These are phyloP conservation scores for Diadophis punctatus DNA, from an alignment of 2,113 vertebrate species.

Conservation along the genomic window DNA sequence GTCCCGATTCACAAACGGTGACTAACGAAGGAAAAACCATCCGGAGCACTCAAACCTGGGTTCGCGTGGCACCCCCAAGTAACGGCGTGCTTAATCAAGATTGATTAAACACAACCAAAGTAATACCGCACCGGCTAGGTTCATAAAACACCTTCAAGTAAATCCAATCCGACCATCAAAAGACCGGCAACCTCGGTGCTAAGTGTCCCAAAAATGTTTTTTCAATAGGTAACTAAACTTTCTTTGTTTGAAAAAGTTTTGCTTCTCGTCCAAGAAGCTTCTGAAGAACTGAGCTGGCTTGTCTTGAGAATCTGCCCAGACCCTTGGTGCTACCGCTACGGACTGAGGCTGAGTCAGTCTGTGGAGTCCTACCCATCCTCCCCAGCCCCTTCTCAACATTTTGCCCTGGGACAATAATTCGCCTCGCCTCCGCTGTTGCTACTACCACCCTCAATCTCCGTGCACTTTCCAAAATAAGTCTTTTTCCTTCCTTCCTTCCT, in stretches of 20 bases:
- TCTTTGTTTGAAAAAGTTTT: background rate
- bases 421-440: background rate
- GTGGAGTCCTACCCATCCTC: background rate
- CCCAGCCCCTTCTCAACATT: no score
- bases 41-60: background rate
- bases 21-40: background rate
- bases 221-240: background rate
- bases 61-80: background rate
- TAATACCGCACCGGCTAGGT: background rate
- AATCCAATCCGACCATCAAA: background rate
- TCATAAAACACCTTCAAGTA: background rate
- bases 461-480: background rate
- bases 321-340: background rate
- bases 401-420: background rate
- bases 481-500: background rate
- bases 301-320: no score
- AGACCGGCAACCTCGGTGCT: background rate
- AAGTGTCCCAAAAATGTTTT: background rate
- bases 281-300: no score
- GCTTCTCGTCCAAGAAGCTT: background rate
- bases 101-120: background rate
- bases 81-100: background rate
- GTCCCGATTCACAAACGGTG: background rate
- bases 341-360: background rate
- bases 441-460: background rate